These are phyloP conservation scores for Ectropis grisescens DNA, from an alignment of 1,140 invertebrate species.

Conservation along the genomic window DNA sequence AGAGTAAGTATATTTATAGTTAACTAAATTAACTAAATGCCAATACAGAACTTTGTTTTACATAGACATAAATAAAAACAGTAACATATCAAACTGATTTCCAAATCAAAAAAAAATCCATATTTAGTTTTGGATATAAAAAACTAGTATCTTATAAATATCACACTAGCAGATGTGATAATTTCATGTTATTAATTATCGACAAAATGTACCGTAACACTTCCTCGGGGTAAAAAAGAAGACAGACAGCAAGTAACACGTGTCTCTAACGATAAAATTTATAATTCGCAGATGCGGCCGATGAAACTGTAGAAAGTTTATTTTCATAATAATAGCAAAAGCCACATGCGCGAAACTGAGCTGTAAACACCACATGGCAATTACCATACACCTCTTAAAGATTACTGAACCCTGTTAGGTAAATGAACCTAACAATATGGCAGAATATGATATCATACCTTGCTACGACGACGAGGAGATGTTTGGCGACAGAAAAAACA, in stretches of 20 bases:
- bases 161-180: no score
- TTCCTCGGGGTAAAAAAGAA: not conserved
- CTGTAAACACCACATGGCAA: constrained; percentile 50
- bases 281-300: constrained; percentile 66
- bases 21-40: no score
- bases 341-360: constrained; percentile 43
- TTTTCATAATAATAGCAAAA: constrained; percentile 68
- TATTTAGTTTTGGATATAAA: no score
- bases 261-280: constrained; percentile 50
- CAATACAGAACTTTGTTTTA: no score
- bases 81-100: no score
- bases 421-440: constrained; percentile 56
- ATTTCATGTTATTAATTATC: no score
- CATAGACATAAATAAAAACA: no score
- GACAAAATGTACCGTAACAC: no score
- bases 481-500: constrained; percentile 43
- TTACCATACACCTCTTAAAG: constrained; percentile 39
- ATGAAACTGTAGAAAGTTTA: constrained; percentile 59
- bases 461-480: constrained; percentile 40
- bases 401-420: constrained; percentile 55
- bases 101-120: no score
- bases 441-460: constrained; percentile 48
- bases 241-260: constrained; percentile 27
- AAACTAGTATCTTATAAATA: no score
- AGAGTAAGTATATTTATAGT: no score